phyloP scores from a whole-genome alignment of 53 echinoderm and acorn worm genomes.

The Echinometra lucunter region DNA sequence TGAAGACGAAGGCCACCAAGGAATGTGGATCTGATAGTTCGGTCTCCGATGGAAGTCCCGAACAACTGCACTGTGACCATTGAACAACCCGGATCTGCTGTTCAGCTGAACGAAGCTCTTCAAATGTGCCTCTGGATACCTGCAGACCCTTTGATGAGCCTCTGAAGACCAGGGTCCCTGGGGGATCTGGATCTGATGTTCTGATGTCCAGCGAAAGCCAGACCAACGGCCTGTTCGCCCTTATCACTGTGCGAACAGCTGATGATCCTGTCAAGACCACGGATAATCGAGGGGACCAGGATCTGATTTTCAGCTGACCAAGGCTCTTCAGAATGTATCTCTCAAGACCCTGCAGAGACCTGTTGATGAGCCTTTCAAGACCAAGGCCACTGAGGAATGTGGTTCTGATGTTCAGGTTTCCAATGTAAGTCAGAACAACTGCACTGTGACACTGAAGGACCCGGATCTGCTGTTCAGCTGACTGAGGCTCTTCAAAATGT shows the following conservation, averaged over 20 bases:
- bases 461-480: background rate
- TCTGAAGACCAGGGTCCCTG: background rate
- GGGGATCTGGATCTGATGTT: background rate
- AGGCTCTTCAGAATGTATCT: too few relatives aligned
- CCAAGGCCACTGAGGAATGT: background rate
- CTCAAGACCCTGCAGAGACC: background rate
- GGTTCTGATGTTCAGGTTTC: too few relatives aligned
- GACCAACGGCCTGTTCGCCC: background rate
- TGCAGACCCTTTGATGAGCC: background rate
- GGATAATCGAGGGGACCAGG: background rate
- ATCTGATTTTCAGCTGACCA: too few relatives aligned
- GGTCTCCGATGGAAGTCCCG: background rate
- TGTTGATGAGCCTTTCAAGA: background rate
- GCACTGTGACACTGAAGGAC: too few relatives aligned
- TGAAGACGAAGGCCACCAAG: background rate
- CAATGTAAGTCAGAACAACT: too few relatives aligned
- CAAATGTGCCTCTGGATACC: background rate
- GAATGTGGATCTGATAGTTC: background rate
- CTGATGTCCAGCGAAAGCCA: background rate
- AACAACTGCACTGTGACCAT: background rate
- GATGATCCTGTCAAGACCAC: background rate
- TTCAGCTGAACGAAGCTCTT: too few relatives aligned
- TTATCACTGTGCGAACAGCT: background rate
- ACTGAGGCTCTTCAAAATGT: background rate
- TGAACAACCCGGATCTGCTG: too few relatives aligned